These are phyloP conservation scores for Cyrtonyx montezumae DNA, from an alignment of 2,113 vertebrate species.

Conservation along the genomic window DNA sequence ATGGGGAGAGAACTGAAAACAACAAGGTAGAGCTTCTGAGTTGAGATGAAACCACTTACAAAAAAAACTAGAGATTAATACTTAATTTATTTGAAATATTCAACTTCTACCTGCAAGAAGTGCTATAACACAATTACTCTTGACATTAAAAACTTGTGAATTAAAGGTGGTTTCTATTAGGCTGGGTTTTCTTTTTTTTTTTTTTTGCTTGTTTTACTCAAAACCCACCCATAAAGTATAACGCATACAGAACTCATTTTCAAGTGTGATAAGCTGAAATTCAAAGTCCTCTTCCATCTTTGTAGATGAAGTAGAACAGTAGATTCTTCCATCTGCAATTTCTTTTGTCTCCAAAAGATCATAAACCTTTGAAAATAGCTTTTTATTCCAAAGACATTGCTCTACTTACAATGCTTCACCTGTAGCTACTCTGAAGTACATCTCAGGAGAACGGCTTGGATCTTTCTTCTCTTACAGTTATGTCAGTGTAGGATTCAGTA, in stretches of 20 bases:
- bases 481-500: neutral
- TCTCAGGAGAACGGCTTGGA: neutral
- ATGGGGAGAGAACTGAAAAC: too few relatives aligned
- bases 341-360: neutral
- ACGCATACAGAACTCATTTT: neutral
- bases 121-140: neutral
- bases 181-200: too few relatives aligned
- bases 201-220: neutral
- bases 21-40: too few relatives aligned
- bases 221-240: neutral
- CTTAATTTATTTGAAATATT: neutral
- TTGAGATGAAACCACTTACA: too few relatives aligned
- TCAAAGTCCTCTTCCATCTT: neutral
- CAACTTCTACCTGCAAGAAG: neutral
- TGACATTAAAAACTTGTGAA: neutral
- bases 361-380: neutral
- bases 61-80: neutral
- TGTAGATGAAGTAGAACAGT: too few relatives aligned
- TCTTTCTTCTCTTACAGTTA: neutral
- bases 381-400: neutral
- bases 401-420: neutral
- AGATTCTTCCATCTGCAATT: neutral
- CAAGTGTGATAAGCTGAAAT: neutral
- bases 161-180: neutral
- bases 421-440: neutral